A percentile compares a stretch with the other conserved stretches of the same genome.
Evolutionary conservation across 2,797 vertebrate genomes (phyloP).

Genomic region (Gymnocypris eckloni): DNA sequence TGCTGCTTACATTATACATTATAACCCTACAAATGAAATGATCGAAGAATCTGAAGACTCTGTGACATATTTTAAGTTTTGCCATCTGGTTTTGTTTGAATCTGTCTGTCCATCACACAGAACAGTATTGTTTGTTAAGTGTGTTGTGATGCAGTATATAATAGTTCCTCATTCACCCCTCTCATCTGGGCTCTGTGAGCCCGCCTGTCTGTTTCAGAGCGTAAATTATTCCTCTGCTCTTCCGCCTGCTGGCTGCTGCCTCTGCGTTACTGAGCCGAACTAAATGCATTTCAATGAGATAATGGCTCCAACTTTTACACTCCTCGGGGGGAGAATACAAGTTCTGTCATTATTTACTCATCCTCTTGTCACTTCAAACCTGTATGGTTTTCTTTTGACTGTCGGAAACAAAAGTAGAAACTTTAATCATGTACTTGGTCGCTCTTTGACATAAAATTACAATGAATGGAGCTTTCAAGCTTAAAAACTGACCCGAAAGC

Average conservation of each 20-base stretch:
- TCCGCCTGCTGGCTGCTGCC: conserved; percentile 51
- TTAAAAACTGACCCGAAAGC: neutral
- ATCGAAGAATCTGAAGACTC: neutral
- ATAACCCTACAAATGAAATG: neutral
- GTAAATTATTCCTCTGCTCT: conserved; percentile 59
- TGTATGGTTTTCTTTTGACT: neutral
- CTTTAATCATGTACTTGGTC: neutral
- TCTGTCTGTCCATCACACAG: neutral
- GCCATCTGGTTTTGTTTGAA: neutral
- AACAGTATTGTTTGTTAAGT: conserved; percentile 22
- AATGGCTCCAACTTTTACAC: conserved; percentile 37
- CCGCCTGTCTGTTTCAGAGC: conserved; percentile 51
- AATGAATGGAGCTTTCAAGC: neutral
- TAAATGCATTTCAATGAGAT: conserved; percentile 54
- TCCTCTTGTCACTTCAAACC: neutral
- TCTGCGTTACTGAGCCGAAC: conserved; percentile 53
- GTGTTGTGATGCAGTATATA: conserved; percentile 19
- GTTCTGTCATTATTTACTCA: conserved; percentile 17
- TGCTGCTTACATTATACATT: conserved; percentile 10
- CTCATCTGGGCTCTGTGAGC: conserved; percentile 42
- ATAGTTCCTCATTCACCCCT: conserved; percentile 10
- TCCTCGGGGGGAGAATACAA: conserved; percentile 3
- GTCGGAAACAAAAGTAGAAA: conserved; percentile 19
- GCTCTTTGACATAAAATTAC: neutral
- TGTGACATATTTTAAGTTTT: neutral